Conservation (phyloP, 2,113 vertebrate species). For the Taurulus bubalis region DNA sequence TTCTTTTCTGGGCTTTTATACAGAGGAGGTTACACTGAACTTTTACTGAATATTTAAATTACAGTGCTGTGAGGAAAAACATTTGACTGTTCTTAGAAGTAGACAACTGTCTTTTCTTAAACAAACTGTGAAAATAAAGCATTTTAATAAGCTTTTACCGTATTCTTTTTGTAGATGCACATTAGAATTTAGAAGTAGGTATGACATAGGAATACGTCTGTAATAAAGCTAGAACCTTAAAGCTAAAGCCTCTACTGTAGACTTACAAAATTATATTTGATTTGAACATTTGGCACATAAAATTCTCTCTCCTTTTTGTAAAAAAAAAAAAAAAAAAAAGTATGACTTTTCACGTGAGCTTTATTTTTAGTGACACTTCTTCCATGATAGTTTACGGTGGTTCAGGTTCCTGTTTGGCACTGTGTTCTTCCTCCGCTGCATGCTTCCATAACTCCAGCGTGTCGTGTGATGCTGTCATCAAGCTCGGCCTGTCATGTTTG, state of each 20-base stretch:
- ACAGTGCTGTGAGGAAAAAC: background rate
- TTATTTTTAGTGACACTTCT: slow-evolving; percentile 30
- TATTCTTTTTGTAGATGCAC: background rate
- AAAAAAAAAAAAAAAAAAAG: background rate
- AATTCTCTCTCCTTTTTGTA: too few relatives aligned
- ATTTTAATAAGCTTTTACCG: background rate
- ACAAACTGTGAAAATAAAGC: background rate
- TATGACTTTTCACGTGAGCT: background rate
- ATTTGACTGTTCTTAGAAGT: background rate
- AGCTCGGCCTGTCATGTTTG: slow-evolving; percentile 65
- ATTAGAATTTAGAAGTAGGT: background rate
- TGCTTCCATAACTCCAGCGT: slow-evolving; percentile 59
- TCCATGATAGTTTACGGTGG: slow-evolving; percentile 28
- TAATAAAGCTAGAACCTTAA: background rate
- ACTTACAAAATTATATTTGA: background rate
- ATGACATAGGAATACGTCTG: background rate
- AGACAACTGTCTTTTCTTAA: too few relatives aligned
- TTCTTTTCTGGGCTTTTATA: background rate
- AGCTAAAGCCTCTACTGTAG: background rate
- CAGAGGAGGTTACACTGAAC: background rate
- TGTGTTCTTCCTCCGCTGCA: slow-evolving; percentile 29
- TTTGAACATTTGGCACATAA: too few relatives aligned
- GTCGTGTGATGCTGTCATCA: slow-evolving; percentile 77
- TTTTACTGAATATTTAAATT: background rate
- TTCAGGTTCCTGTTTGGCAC: slow-evolving; percentile 48